Evolutionary conservation across 2,113 vertebrate species (phyloP), one percentile per base, ranked within the genome.

Genomic region (Notothenia rossii): DNA sequence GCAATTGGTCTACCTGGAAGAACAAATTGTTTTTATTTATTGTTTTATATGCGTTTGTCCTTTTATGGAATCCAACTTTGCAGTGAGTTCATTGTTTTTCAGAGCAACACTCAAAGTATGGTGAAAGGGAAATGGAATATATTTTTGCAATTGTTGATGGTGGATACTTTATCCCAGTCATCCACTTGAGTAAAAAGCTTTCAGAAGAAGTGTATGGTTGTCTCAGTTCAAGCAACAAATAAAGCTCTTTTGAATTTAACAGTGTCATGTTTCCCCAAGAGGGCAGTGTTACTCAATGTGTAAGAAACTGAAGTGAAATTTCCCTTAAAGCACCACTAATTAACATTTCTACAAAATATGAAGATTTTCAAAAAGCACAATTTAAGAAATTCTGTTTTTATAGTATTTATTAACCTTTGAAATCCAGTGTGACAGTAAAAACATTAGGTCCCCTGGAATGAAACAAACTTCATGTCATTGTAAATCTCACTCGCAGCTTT

Each of bases 121-220:
- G 79, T 82, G 81, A 92, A 93, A 91, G 89, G 88, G 89, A 90
- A 88, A 87, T 73, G 46, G 66, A 82, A 82, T 87, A 89, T 90
- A 90, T 92, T 92, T 92, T 93, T 92, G 83, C 88, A 90, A 84
- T 86, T 85, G 88, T 75, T 60, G 61, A 87, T 80, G 72, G 77
- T 51, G 80, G 82, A 83, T 88, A 88, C 68, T 81, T 84, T 80
- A 69, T 86, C 61, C 64, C 48, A 51, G 67, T 70, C 77, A 68
- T 89, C 75, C 53, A 88, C 51, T 77, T 65, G 69, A 88, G 55
- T 40, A 40, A 92, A 83, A 87, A 87, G 74, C 69, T 89, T 89
- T 89, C 72, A 86, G 61, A 79, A 78, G 81, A 77, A 83, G 43
- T 86, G 82, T 90, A 80, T 84, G 82, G 62, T 61, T 79, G 87